Evolutionary conservation across 2,797 vertebrate species (phyloP).

Genomic region (Gallirallus australis): DNA sequence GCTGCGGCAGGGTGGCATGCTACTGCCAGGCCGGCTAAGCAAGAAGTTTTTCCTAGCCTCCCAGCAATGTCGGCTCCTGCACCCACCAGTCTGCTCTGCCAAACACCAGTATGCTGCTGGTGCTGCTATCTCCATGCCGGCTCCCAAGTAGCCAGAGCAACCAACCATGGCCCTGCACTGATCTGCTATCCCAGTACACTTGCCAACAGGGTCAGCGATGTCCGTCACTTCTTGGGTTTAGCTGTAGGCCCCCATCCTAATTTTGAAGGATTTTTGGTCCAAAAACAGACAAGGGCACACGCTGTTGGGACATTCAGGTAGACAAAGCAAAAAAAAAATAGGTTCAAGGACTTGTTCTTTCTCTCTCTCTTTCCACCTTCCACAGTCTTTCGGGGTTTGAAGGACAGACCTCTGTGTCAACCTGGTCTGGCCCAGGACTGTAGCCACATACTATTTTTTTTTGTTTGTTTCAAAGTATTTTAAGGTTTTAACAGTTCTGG

Average conservation of each 20-base stretch:
- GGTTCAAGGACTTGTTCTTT: background rate
- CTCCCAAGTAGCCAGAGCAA: fast-evolving
- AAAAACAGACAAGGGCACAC: fast-evolving
- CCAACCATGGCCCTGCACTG: fast-evolving
- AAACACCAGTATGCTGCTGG: no score
- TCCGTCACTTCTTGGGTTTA: background rate
- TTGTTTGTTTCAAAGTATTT: background rate
- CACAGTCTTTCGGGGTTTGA: background rate
- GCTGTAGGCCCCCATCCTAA: fast-evolving
- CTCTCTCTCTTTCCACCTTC: background rate
- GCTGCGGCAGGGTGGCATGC: background rate
- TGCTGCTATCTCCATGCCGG: fast-evolving
- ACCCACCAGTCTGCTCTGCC: background rate
- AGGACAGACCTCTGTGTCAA: background rate
- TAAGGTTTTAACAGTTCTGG: background rate
- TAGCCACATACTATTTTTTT: fast-evolving
- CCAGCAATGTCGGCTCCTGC: fast-evolving
- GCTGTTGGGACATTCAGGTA: background rate
- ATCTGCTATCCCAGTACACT: background rate
- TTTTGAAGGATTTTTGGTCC: background rate
- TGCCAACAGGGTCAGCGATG: fast-evolving
- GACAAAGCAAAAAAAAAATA: background rate
- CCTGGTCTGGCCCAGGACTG: background rate
- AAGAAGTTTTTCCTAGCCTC: background rate
- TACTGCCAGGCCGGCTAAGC: background rate